These are phyloP conservation scores for Rhopalosiphum maidis DNA, from an alignment of 1,140 invertebrate species.

Conservation along the genomic window DNA sequence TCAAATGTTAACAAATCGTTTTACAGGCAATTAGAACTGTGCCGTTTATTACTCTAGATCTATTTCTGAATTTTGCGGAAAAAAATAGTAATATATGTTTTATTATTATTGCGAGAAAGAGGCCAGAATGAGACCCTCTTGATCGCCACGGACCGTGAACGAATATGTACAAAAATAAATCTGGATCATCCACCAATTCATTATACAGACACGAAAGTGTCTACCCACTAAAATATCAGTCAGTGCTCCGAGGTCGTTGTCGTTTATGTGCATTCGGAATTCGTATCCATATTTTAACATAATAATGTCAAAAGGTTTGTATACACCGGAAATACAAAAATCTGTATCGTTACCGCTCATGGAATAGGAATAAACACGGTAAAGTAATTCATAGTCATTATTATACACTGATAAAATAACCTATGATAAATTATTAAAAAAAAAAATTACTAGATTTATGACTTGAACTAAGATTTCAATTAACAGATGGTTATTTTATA, in stretches of 20 bases:
- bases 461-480: background rate
- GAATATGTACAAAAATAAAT: conserved; percentile 39
- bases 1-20: background rate
- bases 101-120: background rate
- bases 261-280: background rate
- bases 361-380: background rate
- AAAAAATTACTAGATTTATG: background rate
- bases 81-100: background rate
- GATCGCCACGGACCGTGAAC: conserved; percentile 27
- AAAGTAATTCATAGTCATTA: background rate
- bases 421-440: background rate
- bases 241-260: background rate
- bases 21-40: background rate
- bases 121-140: background rate
- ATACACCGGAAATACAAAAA: background rate
- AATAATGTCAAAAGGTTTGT: background rate
- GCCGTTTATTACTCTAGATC: background rate
- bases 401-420: background rate
- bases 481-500: background rate
- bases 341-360: background rate
- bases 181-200: background rate
- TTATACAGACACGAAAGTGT: background rate
- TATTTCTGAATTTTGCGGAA: background rate
- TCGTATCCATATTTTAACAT: background rate
- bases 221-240: background rate